Evolutionary conservation across 2,797 vertebrate species (phyloP).

Genomic region (Danio choprae): DNA sequence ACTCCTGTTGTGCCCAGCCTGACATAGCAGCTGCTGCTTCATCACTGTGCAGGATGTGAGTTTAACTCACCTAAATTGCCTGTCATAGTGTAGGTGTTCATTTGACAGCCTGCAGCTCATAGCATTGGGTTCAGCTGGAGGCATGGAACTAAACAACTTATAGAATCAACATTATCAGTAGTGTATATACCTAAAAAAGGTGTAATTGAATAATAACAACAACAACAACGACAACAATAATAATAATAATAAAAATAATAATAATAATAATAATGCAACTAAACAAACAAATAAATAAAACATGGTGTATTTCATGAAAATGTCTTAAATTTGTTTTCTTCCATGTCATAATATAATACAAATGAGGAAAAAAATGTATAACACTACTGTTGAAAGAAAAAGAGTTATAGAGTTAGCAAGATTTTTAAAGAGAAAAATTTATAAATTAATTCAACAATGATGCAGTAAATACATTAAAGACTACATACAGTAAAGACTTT

Average conservation of each 20-base stretch:
- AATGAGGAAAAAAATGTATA: neutral
- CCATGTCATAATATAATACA: neutral
- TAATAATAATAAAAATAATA: no score
- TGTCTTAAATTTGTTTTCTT: neutral
- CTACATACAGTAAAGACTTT: no score
- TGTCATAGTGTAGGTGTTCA: slow-evolving; percentile 50
- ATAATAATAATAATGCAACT: no score
- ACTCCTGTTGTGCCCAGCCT: slow-evolving; percentile 29
- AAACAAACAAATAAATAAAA: neutral
- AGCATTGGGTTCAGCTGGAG: slow-evolving; percentile 30
- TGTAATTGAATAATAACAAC: no score
- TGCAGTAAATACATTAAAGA: no score
- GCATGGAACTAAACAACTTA: neutral
- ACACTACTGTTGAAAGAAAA: no score
- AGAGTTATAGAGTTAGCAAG: no score
- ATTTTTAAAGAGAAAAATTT: no score
- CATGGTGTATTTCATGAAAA: neutral
- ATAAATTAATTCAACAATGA: no score
- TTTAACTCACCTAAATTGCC: slow-evolving; percentile 49
- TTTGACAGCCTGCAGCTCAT: slow-evolving; percentile 52
- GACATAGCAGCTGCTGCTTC: slow-evolving; percentile 38
- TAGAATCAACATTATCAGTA: no score
- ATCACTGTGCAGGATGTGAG: slow-evolving; percentile 44
- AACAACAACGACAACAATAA: no score
- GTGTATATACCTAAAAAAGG: no score